Percentiles rank a stretch among this genome's conserved stretches.
phyloP scores from a whole-genome alignment of 2,888 invertebrate species.

The Diabrotica balteata region DNA sequence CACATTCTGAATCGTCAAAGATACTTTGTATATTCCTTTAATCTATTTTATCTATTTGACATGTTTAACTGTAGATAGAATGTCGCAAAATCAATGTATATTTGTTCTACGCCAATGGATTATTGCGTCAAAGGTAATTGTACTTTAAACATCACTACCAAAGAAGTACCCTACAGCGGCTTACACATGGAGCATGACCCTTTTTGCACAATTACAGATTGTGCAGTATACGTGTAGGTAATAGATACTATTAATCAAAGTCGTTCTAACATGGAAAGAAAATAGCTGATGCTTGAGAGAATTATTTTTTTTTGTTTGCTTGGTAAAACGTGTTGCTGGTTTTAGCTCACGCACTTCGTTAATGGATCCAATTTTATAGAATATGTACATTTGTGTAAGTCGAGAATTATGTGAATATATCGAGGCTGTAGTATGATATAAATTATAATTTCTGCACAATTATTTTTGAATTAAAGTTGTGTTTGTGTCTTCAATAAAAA shows the following conservation, averaged over 20 bases:
- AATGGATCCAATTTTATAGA: no score
- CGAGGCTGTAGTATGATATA: no score
- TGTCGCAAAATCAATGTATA: no score
- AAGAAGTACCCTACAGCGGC: background rate
- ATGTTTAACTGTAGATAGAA: no score
- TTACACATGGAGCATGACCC: background rate
- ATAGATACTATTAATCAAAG: background rate
- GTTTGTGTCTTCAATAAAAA: no score
- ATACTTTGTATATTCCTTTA: no score
- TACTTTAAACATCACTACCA: background rate
- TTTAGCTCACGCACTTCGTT: background rate
- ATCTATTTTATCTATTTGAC: no score
- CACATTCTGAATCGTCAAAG: no score
- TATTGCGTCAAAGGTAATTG: background rate
- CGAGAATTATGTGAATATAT: no score
- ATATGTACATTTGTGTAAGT: no score
- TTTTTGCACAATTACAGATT: background rate
- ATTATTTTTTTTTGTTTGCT: background rate
- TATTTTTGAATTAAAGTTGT: no score
- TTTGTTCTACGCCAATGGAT: background rate
- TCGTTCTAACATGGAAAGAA: background rate
- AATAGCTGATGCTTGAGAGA: background rate
- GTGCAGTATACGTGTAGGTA: background rate
- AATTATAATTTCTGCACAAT: no score
- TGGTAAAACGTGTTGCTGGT: background rate